These are phyloP conservation scores for Holcopasites calliopsidis DNA, from an alignment of 1,140 invertebrate genomes.

Conservation along the genomic window DNA sequence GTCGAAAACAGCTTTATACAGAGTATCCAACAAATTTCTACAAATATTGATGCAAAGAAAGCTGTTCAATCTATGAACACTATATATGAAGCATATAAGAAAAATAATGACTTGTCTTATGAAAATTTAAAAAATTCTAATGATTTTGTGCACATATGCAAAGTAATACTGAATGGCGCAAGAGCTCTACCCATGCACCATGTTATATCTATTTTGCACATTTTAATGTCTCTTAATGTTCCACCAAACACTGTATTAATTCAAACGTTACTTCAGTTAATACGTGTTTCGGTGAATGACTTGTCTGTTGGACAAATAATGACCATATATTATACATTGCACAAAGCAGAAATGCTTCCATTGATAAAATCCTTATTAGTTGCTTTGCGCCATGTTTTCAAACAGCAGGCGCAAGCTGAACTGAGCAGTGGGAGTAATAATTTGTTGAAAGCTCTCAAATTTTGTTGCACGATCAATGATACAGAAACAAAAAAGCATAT, in stretches of 20 bases:
- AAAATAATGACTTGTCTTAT: background rate
- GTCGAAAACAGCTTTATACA: too few relatives aligned
- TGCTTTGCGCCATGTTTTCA: slow-evolving; percentile 83
- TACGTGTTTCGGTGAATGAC: slow-evolving; percentile 81
- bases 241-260: slow-evolving; percentile 80
- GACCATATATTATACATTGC: slow-evolving; percentile 82
- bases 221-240: slow-evolving; percentile 81
- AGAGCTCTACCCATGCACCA: slow-evolving; percentile 79
- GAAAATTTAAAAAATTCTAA: background rate
- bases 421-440: slow-evolving; percentile 22
- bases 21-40: too few relatives aligned
- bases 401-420: slow-evolving; percentile 77
- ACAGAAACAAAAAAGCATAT: background rate
- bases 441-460: slow-evolving; percentile 23
- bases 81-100: background rate
- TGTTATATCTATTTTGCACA: slow-evolving; percentile 81
- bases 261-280: slow-evolving; percentile 82
- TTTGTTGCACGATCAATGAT: slow-evolving; percentile 23
- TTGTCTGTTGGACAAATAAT: slow-evolving; percentile 82
- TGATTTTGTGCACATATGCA: slow-evolving; percentile 78
- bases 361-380: slow-evolving; percentile 82
- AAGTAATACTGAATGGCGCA: slow-evolving; percentile 79
- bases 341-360: slow-evolving; percentile 76
- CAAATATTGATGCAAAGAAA: background rate
- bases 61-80: background rate